phyloP scores from a whole-genome alignment of 2,113 vertebrate genomes.

The Pteropus alecto region DNA sequence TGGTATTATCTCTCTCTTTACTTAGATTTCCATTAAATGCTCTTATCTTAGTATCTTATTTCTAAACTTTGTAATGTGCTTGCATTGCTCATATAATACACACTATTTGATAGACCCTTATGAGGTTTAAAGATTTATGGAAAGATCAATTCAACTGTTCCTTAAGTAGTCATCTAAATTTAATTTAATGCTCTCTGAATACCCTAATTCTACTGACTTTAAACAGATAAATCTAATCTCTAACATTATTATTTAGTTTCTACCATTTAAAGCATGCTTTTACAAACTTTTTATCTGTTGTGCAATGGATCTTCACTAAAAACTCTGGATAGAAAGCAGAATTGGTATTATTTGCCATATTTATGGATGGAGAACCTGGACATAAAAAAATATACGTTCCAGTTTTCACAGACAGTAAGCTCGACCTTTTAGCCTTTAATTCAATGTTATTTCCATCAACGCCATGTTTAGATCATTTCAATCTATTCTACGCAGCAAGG shows the following conservation, averaged over 20 bases:
- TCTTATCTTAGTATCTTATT: background rate
- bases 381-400: background rate
- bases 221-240: background rate
- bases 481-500: background rate
- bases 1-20: background rate
- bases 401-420: background rate
- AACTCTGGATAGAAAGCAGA: background rate
- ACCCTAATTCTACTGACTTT: background rate
- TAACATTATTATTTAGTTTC: background rate
- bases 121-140: background rate
- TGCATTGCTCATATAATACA: background rate
- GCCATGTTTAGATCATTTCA: background rate
- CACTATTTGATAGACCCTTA: background rate
- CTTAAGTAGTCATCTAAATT: background rate
- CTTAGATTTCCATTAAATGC: background rate
- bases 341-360: background rate
- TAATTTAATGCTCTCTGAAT: background rate
- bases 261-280: background rate
- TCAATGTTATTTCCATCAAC: background rate
- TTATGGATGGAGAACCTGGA: background rate
- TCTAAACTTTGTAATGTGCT: background rate
- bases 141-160: background rate
- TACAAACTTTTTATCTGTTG: background rate
- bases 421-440: background rate
- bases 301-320: background rate